phyloP scores from a whole-genome alignment of 2,113 vertebrate species.

The Notothenia coriiceps region DNA sequence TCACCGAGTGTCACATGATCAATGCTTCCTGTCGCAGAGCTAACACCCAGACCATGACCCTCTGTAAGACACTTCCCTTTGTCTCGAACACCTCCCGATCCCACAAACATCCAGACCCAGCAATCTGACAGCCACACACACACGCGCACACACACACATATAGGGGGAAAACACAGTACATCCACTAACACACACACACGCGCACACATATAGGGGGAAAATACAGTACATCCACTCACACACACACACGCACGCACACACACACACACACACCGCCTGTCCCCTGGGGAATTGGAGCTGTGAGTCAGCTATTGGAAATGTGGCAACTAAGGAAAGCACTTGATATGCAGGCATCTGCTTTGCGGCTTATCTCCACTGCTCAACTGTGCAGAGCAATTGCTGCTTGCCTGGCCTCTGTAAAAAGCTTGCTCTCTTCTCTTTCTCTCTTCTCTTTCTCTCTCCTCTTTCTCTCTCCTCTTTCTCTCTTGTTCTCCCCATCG shows the following conservation, averaged over 20 bases:
- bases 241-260: constrained; percentile 3
- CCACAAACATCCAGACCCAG: constrained; percentile 30
- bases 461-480: constrained; percentile 36
- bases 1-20: constrained; percentile 61
- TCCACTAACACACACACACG: background rate
- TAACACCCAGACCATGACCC: constrained; percentile 58
- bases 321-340: constrained; percentile 75
- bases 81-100: constrained; percentile 57
- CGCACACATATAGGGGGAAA: background rate
- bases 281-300: constrained; percentile 60
- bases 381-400: constrained; percentile 80
- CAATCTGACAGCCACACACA: background rate
- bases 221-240: background rate
- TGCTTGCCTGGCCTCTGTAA: constrained; percentile 77
- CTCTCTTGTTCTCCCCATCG: constrained; percentile 28
- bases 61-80: constrained; percentile 56
- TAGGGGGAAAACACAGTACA: background rate
- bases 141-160: background rate
- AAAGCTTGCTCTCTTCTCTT: constrained; percentile 49
- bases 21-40: constrained; percentile 58
- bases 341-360: constrained; percentile 82
- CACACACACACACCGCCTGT: background rate
- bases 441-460: constrained; percentile 17
- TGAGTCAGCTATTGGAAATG: constrained; percentile 76
- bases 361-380: constrained; percentile 83